phyloP scores from a whole-genome alignment of 2,888 invertebrate species.

The Spilarctia lutea region DNA sequence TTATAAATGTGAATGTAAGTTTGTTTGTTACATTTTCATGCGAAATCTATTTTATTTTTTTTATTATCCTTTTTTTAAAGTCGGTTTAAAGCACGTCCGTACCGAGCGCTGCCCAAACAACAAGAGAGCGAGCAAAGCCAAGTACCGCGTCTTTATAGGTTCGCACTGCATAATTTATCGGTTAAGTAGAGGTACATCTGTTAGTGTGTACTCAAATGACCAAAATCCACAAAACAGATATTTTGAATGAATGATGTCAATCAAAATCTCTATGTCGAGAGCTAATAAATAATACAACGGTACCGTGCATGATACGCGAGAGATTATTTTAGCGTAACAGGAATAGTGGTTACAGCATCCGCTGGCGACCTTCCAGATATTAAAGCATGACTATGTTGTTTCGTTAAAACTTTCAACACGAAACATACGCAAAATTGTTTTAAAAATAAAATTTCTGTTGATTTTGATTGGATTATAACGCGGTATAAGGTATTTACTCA shows the following conservation, averaged over 20 bases:
- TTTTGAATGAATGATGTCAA: constrained; percentile 11
- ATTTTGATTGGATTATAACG: not conserved
- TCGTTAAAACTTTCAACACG: constrained; percentile 6
- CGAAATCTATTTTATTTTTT: too few species aligned
- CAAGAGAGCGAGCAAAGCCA: too few species aligned
- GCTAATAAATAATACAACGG: constrained; percentile 7
- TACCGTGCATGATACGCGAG: constrained; percentile 8
- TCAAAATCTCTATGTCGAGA: not conserved
- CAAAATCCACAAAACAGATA: not conserved
- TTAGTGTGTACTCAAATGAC: not conserved
- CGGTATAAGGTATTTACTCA: not conserved
- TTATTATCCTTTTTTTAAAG: too few species aligned
- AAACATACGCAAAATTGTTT: constrained; percentile 7
- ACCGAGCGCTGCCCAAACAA: too few species aligned
- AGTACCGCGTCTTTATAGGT: too few species aligned
- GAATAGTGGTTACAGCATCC: constrained; percentile 43
- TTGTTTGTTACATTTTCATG: too few species aligned
- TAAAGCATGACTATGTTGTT: constrained; percentile 13
- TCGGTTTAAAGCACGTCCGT: too few species aligned
- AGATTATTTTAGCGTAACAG: constrained; percentile 37
- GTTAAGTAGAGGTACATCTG: too few species aligned
- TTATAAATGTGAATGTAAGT: too few species aligned
- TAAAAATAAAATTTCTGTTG: not conserved
- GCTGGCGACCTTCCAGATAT: constrained; percentile 50
- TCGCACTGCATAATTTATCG: too few species aligned